Conservation (phyloP, 2,113 vertebrate species). For the Leptobrachium leishanense region DNA sequence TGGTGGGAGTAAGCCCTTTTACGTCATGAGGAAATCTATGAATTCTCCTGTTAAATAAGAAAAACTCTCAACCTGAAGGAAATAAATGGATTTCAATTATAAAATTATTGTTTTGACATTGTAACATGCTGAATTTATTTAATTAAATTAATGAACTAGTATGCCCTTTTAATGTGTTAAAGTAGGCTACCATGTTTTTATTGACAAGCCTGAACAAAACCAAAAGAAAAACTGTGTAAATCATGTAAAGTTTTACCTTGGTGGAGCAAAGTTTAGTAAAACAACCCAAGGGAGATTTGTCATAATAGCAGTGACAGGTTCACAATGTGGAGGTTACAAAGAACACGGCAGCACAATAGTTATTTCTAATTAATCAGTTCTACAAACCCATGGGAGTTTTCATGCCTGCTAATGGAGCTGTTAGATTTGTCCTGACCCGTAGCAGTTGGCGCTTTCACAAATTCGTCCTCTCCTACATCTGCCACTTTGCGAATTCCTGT, state of each 20-base stretch:
- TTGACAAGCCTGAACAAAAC: neutral
- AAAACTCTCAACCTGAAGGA: no score
- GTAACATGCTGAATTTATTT: no score
- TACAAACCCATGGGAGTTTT: slow-evolving; percentile 22
- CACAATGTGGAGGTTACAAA: slow-evolving; percentile 6
- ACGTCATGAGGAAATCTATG: no score
- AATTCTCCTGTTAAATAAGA: no score
- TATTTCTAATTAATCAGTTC: slow-evolving; percentile 36
- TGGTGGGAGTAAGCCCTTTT: no score
- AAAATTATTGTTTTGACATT: no score
- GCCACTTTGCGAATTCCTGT: slow-evolving; percentile 34
- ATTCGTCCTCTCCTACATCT: slow-evolving; percentile 24
- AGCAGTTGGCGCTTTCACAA: slow-evolving; percentile 41
- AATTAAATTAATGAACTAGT: no score
- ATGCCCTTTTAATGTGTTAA: no score
- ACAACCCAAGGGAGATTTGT: slow-evolving; percentile 1
- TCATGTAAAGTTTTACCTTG: neutral
- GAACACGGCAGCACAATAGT: neutral
- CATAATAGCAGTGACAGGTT: slow-evolving; percentile 21
- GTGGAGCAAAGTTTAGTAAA: neutral
- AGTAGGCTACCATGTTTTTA: no score
- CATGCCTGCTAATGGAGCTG: slow-evolving; percentile 37
- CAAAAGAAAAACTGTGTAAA: neutral
- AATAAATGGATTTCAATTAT: no score
- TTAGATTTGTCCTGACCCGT: slow-evolving; percentile 32